Conservation (phyloP, 2,888 invertebrate genomes). For the Empis stercorea region DNA sequence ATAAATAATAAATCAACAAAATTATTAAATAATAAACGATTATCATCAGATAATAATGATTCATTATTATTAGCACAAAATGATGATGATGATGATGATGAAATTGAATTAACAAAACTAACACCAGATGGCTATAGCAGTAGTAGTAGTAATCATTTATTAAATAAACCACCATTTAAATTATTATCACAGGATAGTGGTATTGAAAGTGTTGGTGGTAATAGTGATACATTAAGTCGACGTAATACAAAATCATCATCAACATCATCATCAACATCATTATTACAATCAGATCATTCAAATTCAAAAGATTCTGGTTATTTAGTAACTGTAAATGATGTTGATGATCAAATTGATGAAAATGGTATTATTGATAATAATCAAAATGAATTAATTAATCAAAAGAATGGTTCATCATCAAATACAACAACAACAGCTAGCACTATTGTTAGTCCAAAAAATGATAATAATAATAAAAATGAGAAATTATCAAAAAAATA, state of each 20-base stretch:
- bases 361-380: no score
- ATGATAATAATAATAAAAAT: no score
- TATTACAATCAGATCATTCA: not conserved
- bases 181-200: constrained; percentile 34
- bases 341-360: not conserved
- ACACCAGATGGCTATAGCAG: not conserved
- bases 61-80: not conserved
- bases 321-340: constrained; percentile 8
- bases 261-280: constrained; percentile 11
- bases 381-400: no score
- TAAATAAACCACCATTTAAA: constrained; percentile 16
- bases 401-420: constrained; percentile 8
- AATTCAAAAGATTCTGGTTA: not conserved
- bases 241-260: constrained; percentile 11
- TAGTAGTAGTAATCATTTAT: not conserved
- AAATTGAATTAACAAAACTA: not conserved
- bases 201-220: constrained; percentile 26
- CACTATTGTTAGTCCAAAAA: not conserved
- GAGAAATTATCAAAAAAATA: constrained; percentile 1
- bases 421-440: not conserved
- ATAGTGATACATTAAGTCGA: constrained; percentile 2
- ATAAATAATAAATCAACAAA: not conserved
- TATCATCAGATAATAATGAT: not conserved
- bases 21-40: not conserved
- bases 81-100: not conserved